These are phyloP conservation scores for Eumacrocentrus americanus DNA, from an alignment of 2,888 invertebrate species.

Conservation along the genomic window DNA sequence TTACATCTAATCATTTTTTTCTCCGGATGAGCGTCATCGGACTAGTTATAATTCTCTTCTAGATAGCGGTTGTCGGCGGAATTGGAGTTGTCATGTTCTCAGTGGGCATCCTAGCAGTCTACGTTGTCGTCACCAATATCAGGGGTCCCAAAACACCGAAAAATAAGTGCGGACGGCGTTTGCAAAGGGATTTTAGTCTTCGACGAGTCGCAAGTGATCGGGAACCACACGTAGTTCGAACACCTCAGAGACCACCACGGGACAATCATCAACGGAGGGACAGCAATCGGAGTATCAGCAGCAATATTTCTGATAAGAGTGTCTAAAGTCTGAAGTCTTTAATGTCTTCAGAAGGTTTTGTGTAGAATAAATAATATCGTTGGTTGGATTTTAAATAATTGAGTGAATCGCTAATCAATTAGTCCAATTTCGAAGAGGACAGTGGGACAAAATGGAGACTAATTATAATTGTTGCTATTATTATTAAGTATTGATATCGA, in stretches of 20 bases:
- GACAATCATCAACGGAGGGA: constrained; percentile 42
- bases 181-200: constrained; percentile 49
- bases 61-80: constrained; percentile 55
- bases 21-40: background rate
- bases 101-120: constrained; percentile 55
- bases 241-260: constrained; percentile 32
- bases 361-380: background rate
- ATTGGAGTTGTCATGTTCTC: constrained; percentile 57
- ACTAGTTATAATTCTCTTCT: constrained; percentile 6
- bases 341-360: background rate
- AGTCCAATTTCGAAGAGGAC: too few relatives aligned
- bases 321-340: constrained; percentile 39
- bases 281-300: constrained; percentile 51
- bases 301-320: constrained; percentile 55
- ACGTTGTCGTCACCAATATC: constrained; percentile 53
- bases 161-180: constrained; percentile 36
- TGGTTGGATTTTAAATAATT: background rate
- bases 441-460: too few relatives aligned
- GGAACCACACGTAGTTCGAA: constrained; percentile 37
- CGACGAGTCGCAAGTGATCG: constrained; percentile 52
- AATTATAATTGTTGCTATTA: too few relatives aligned
- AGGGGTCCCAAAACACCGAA: constrained; percentile 48
- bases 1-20: background rate
- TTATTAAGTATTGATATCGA: too few relatives aligned
- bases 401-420: too few relatives aligned